phyloP scores from a whole-genome alignment of 2,113 vertebrate species.

The Ivindomyrus marchei region DNA sequence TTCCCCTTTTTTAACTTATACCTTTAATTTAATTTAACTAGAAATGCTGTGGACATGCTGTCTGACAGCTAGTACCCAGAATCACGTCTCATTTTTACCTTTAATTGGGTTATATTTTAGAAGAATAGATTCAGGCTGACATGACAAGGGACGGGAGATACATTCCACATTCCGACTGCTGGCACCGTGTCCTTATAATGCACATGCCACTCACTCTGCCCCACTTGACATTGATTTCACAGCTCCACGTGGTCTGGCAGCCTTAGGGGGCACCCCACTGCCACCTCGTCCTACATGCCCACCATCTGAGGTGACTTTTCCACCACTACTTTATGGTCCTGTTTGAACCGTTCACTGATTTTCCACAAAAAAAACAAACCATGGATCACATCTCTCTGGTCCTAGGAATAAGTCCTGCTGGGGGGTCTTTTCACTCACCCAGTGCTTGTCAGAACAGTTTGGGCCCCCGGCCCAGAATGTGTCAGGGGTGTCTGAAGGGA shows the following conservation, averaged over 20 bases:
- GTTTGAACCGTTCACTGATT: conserved; percentile 20
- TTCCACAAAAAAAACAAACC: conserved; percentile 19
- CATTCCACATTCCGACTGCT: conserved; percentile 6
- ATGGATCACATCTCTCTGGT: conserved; percentile 19
- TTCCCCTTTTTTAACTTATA: not conserved
- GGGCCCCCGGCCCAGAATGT: conserved; percentile 41
- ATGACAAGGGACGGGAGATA: not conserved
- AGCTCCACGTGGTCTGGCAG: conserved; percentile 20
- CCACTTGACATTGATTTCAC: conserved; percentile 36
- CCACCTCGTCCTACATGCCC: not conserved
- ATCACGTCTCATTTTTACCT: not conserved
- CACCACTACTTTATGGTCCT: conserved; percentile 21
- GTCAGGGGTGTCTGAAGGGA: conserved; percentile 28
- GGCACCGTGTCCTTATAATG: not conserved
- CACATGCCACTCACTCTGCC: conserved; percentile 33
- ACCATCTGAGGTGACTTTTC: conserved; percentile 10
- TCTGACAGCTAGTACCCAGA: not conserved
- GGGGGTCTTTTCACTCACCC: conserved; percentile 30
- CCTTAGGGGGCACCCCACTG: not conserved
- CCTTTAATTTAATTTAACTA: not conserved
- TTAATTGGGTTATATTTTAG: not conserved
- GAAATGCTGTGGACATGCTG: not conserved
- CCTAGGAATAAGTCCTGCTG: conserved; percentile 25
- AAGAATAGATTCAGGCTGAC: not conserved
- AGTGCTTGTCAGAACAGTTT: conserved; percentile 22